Percentiles rank a stretch among this genome's conserved stretches.
These are phyloP conservation scores for Crotalus tigris DNA, from an alignment of 2,113 vertebrate genomes.

Conservation along the genomic window DNA sequence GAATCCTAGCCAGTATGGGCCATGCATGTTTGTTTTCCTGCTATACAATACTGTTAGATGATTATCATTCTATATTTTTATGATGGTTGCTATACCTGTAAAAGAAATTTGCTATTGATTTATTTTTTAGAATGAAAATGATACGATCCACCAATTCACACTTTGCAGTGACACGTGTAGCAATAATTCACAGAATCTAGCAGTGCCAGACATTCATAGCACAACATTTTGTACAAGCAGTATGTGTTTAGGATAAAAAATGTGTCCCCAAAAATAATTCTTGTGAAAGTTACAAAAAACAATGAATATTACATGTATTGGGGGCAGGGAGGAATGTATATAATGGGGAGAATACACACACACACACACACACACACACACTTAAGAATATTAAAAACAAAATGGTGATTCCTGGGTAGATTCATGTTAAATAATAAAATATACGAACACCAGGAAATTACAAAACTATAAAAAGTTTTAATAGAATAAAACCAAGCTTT, in stretches of 20 bases:
- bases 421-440: too few relatives aligned
- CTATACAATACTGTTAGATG: neutral
- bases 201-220: neutral
- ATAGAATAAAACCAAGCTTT: too few relatives aligned
- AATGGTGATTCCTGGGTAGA: too few relatives aligned
- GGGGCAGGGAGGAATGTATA: too few relatives aligned
- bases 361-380: too few relatives aligned
- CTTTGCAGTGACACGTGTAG: neutral
- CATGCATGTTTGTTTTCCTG: neutral
- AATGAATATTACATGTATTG: too few relatives aligned
- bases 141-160: neutral
- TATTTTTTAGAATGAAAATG: neutral
- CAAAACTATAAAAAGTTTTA: too few relatives aligned
- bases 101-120: neutral
- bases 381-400: too few relatives aligned
- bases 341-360: neutral
- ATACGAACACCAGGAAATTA: too few relatives aligned
- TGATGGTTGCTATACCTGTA: neutral
- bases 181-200: neutral
- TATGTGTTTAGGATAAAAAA: neutral
- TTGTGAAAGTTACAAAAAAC: neutral
- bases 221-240: neutral
- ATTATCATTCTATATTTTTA: neutral
- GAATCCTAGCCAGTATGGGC: neutral
- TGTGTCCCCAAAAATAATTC: neutral